Base-by-base conservation (phyloP, 2,113 vertebrate species). In the Hypomesus transpacificus region DNA sequence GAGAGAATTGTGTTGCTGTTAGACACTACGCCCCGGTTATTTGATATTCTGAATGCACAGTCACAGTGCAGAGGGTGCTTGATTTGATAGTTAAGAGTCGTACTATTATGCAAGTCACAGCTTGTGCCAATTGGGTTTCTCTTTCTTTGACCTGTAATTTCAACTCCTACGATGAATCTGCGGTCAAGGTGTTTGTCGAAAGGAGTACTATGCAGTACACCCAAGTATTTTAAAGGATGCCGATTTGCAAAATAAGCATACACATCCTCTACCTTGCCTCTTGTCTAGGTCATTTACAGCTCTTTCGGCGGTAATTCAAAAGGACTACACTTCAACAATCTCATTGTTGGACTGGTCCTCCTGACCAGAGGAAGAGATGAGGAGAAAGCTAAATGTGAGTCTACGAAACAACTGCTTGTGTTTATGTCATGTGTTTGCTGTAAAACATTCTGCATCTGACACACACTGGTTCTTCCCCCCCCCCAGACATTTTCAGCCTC, bases 381-480 rank as follows among this genome's bases (percentile, higher is more conserved):
- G 89, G 94, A 95, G 79, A 95, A 95, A 85, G 76, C 93, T 68
- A 94, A 94, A 87, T 95, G 94, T 95, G 82, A 93, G 93, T 92
- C 24, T 18, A 62, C 3, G 60, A 18, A 62, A 28, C 52, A 53
- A 14, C 52, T 3, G 17, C 52, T 34, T 5, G 7, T 8, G 5
- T 34, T 34, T 8, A 5, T 34, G 31, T 34, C 31, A 34, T 34
- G 1, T 5, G 31, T 34, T 34, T 26, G 24, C 24, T 26, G 24
- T 26, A 26, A 2, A 26, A 26, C 24, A 26, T 26, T 26, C 24
- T 26, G 24, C 24, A 26, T 26, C 24, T 26, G 24, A 26, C 24
- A 1, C 24, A 26, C 24, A 26, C 24, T 26, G 24, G 24, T 34
- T 34, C 31, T 21, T 50, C 54, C 34, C 68, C 24, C 4, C 39